A percentile compares a stretch with the other conserved stretches of the same genome.
Conservation (phyloP, 1,140 invertebrate genomes). For the Maniola jurtina region DNA sequence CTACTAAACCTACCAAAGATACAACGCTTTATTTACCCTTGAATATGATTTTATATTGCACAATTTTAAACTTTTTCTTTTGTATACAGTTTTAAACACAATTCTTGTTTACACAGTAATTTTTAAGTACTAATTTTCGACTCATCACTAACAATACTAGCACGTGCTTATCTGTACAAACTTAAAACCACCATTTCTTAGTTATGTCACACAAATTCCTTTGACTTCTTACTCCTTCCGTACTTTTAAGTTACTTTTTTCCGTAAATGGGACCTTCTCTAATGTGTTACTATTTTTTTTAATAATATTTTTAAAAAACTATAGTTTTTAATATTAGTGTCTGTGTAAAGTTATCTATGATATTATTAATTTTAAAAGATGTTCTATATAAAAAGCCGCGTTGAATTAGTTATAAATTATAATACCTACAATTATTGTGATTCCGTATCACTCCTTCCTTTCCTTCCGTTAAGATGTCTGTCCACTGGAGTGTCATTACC, state of each 20-base stretch:
- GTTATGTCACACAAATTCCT: neutral
- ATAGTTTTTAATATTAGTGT: too few relatives aligned
- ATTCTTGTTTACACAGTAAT: neutral
- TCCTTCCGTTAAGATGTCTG: too few relatives aligned
- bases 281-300: too few relatives aligned
- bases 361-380: too few relatives aligned
- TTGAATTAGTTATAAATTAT: too few relatives aligned
- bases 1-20: conserved; percentile 42
- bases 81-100: conserved; percentile 11
- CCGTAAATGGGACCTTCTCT: neutral
- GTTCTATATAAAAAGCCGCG: too few relatives aligned
- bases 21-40: conserved; percentile 19
- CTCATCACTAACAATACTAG: conserved; percentile 72
- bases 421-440: too few relatives aligned
- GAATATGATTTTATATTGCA: conserved; percentile 19
- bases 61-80: conserved; percentile 4
- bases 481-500: too few relatives aligned
- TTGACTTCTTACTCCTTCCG: neutral
- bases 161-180: conserved; percentile 46
- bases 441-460: too few relatives aligned
- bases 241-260: neutral
- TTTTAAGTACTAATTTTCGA: conserved; percentile 68
- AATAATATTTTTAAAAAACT: too few relatives aligned
- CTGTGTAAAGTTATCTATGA: too few relatives aligned
- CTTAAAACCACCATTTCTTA: conserved; percentile 2